Evolutionary conservation across 2,888 invertebrate genomes (phyloP).

Genomic region (Heliconius ethilla): DNA sequence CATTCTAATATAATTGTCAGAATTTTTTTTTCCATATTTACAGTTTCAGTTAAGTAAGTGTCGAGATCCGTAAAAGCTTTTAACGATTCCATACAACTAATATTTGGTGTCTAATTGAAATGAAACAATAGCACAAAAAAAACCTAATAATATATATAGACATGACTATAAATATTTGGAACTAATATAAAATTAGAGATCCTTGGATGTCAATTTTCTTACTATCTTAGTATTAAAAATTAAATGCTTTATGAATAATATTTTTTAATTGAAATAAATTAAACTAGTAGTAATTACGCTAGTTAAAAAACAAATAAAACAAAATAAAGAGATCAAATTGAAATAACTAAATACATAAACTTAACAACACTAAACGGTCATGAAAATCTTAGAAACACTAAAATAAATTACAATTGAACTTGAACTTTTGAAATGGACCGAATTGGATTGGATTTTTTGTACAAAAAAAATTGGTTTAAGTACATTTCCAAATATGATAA

Average conservation of each 20-base stretch:
- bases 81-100: constrained; percentile 58
- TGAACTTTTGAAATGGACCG: constrained; percentile 2
- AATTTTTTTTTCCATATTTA: constrained; percentile 34
- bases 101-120: constrained; percentile 76
- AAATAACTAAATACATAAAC: constrained; percentile 72
- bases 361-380: constrained; percentile 68
- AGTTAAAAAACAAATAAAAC: constrained; percentile 70
- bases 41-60: constrained; percentile 30
- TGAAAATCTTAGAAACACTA: constrained; percentile 44
- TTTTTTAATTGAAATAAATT: constrained; percentile 65
- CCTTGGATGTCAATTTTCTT: constrained; percentile 58
- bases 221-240: constrained; percentile 49
- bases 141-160: constrained; percentile 50
- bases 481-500: constrained; percentile 30
- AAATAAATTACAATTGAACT: not conserved
- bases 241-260: constrained; percentile 53
- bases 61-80: constrained; percentile 23
- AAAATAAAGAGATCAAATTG: constrained; percentile 78
- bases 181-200: constrained; percentile 77
- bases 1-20: constrained; percentile 58
- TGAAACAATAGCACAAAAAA: constrained; percentile 51
- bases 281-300: constrained; percentile 65
- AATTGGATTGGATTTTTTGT: not conserved
- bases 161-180: constrained; percentile 79
- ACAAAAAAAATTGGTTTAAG: constrained; percentile 5